Conservation (phyloP, 1,140 invertebrate species). For the Cepaea nemoralis region DNA sequence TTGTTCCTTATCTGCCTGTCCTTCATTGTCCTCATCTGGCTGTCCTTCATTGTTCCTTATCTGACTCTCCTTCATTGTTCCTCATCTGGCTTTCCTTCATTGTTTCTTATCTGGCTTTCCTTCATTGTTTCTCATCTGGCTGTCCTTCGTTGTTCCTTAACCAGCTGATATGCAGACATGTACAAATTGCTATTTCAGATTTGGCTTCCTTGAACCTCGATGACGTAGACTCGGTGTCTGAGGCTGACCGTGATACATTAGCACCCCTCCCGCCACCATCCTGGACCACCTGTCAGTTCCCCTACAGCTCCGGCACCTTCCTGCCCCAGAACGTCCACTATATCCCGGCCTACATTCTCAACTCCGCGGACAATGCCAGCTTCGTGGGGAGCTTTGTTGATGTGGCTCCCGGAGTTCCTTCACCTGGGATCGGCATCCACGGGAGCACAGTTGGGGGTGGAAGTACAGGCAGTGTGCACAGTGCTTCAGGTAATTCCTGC, state of each 20-base stretch:
- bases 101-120: too few relatives aligned
- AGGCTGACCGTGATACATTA: constrained; percentile 72
- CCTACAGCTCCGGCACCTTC: constrained; percentile 77
- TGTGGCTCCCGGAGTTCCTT: not conserved
- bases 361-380: constrained; percentile 81
- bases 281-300: constrained; percentile 68
- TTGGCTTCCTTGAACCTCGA: constrained; percentile 76
- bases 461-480: constrained; percentile 80
- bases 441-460: constrained; percentile 54
- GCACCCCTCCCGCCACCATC: constrained; percentile 67
- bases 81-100: too few relatives aligned
- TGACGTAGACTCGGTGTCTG: constrained; percentile 78
- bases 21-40: too few relatives aligned
- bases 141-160: too few relatives aligned
- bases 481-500: constrained; percentile 81
- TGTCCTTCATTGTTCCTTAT: too few relatives aligned
- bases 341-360: constrained; percentile 82
- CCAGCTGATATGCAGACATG: too few relatives aligned
- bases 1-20: too few relatives aligned
- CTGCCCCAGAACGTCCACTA: constrained; percentile 78
- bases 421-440: not conserved
- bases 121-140: too few relatives aligned
- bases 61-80: too few relatives aligned
- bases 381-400: constrained; percentile 73
- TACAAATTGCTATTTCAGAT: constrained; percentile 64